A percentile compares a stretch with the other conserved stretches of the same genome.
These are phyloP conservation scores for Euproctis similis DNA, from an alignment of 2,888 invertebrate genomes.

Conservation along the genomic window DNA sequence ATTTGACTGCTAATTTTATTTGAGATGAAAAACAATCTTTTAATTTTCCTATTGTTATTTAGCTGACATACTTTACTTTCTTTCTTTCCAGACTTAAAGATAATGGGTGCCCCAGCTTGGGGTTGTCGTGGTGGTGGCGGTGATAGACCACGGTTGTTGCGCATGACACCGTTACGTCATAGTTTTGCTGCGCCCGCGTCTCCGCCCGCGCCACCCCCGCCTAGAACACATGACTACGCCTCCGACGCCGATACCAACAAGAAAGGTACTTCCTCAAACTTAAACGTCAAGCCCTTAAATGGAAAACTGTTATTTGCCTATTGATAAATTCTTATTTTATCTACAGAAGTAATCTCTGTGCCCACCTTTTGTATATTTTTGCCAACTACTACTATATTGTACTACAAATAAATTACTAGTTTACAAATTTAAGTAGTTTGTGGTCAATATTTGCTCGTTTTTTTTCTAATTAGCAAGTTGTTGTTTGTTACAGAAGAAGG, in stretches of 20 bases:
- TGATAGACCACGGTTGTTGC: slow-evolving; percentile 72
- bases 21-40: too few species aligned
- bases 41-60: too few species aligned
- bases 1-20: too few species aligned
- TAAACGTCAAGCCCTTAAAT: slow-evolving; percentile 4
- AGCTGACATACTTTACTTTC: too few species aligned
- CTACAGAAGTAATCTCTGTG: too few species aligned
- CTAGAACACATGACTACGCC: slow-evolving; percentile 65
- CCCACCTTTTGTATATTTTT: too few species aligned
- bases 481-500: slow-evolving; percentile 74
- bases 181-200: slow-evolving; percentile 74
- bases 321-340: too few species aligned
- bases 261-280: slow-evolving; percentile 54
- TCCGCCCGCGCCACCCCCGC: slow-evolving; percentile 55
- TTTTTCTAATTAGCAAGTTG: slow-evolving; percentile 8
- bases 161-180: slow-evolving; percentile 76
- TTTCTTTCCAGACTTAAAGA: slow-evolving; percentile 23
- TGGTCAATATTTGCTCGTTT: slow-evolving; percentile 3
- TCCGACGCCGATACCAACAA: slow-evolving; percentile 78
- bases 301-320: too few species aligned
- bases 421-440: too few species aligned
- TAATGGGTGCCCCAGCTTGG: slow-evolving; percentile 70
- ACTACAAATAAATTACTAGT: too few species aligned
- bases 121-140: slow-evolving; percentile 64
- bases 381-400: too few species aligned